Evolutionary conservation across 2,797 vertebrate species (phyloP).

Genomic region (Streptopelia turtur): DNA sequence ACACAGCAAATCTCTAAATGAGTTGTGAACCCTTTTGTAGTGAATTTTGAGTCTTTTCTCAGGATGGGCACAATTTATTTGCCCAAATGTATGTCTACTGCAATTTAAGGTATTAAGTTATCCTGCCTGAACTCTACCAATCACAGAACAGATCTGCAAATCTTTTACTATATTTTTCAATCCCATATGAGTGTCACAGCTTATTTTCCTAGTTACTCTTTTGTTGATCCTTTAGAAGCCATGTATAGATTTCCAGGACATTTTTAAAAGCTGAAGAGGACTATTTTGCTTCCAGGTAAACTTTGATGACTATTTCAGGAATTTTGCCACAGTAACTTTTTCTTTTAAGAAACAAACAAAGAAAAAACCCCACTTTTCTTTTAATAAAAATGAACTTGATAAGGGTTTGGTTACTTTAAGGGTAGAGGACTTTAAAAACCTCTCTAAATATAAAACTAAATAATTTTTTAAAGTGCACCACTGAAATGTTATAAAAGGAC

Average conservation of each 20-base stretch:
- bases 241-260: neutral
- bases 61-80: neutral
- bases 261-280: neutral
- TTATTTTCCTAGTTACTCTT: neutral
- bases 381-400: neutral
- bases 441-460: neutral
- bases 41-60: neutral
- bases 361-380: accelerated
- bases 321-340: neutral
- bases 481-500: neutral
- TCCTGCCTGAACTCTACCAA: neutral
- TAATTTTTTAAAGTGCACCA: neutral
- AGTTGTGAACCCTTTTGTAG: neutral
- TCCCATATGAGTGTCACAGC: neutral
- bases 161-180: neutral
- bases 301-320: neutral
- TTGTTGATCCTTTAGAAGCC: neutral
- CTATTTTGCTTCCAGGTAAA: neutral
- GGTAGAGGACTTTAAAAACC: accelerated
- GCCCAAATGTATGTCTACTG: neutral
- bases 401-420: neutral
- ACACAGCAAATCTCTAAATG: neutral
- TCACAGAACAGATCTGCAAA: neutral
- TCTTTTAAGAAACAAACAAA: neutral
- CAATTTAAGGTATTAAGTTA: neutral